A percentile compares a stretch with the other conserved stretches of the same genome.
Evolutionary conservation across 2,888 invertebrate species (phyloP).

Genomic region (Oligia strigilis): DNA sequence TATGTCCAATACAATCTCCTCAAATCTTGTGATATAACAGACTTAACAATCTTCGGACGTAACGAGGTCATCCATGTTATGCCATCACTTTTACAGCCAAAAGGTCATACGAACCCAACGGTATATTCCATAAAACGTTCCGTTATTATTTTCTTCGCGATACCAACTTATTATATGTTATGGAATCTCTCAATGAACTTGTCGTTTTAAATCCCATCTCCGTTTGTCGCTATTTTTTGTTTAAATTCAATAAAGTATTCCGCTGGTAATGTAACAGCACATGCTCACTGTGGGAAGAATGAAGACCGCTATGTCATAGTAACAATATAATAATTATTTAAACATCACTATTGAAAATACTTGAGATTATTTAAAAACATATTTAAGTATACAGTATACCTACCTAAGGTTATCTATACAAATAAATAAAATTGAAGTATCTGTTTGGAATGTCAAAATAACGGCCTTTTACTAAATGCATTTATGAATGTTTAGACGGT

Average conservation of each 20-base stretch:
- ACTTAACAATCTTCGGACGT: conserved; percentile 16
- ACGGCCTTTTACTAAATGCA: no score
- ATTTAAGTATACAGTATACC: neutral
- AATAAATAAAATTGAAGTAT: no score
- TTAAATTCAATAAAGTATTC: conserved; percentile 28
- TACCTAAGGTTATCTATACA: neutral
- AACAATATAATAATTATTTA: no score
- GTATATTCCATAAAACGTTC: conserved; percentile 56
- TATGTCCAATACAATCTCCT: neutral
- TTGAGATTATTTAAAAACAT: neutral
- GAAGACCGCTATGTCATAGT: conserved; percentile 11
- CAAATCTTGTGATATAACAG: conserved; percentile 19
- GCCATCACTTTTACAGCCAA: conserved; percentile 33
- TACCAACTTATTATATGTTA: conserved; percentile 45
- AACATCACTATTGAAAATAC: neutral
- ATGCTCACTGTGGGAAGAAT: conserved; percentile 38
- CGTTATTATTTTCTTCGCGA: conserved; percentile 62
- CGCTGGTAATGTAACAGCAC: conserved; percentile 19
- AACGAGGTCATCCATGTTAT: conserved; percentile 40
- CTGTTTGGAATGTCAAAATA: no score
- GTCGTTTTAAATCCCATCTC: conserved; percentile 43
- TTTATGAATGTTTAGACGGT: no score
- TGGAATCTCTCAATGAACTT: conserved; percentile 39
- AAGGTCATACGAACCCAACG: conserved; percentile 58
- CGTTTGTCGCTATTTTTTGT: conserved; percentile 47